These are phyloP conservation scores for Lamellibrachia columna DNA, from an alignment of 2,888 invertebrate species.

Conservation along the genomic window DNA sequence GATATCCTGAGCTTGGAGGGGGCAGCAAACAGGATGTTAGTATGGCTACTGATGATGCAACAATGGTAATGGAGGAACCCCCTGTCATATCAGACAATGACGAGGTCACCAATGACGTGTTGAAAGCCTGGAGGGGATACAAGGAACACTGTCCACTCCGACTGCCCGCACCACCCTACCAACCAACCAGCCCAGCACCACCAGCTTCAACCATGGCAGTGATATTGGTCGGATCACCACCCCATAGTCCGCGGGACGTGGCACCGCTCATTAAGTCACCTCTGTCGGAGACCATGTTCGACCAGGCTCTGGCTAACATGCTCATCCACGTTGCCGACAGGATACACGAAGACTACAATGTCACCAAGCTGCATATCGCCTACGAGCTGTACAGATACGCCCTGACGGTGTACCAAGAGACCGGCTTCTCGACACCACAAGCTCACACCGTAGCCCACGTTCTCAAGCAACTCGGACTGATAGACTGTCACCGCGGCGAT, in stretches of 20 bases:
- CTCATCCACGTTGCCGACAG: conserved; percentile 26
- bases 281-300: conserved; percentile 24
- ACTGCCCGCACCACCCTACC: neutral
- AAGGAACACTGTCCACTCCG: neutral
- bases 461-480: conserved; percentile 29
- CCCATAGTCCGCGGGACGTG: neutral
- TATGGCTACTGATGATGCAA: neutral
- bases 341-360: conserved; percentile 19
- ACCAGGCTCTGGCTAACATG: conserved; percentile 26
- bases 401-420: conserved; percentile 35
- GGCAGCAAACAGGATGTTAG: neutral
- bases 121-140: neutral
- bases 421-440: conserved; percentile 16
- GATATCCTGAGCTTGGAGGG: neutral
- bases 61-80: too few relatives aligned
- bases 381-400: conserved; percentile 40
- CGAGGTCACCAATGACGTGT: neutral
- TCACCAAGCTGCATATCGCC: conserved; percentile 26
- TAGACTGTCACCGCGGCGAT: conserved; percentile 25
- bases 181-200: neutral
- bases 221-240: neutral
- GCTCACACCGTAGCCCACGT: conserved; percentile 28
- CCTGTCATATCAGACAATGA: neutral
- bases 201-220: neutral
- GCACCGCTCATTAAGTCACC: conserved; percentile 18